Evolutionary conservation across 2,113 vertebrate species (phyloP), one percentile per base, ranked within the genome.

Genomic region (Tragelaphus buxtoni): DNA sequence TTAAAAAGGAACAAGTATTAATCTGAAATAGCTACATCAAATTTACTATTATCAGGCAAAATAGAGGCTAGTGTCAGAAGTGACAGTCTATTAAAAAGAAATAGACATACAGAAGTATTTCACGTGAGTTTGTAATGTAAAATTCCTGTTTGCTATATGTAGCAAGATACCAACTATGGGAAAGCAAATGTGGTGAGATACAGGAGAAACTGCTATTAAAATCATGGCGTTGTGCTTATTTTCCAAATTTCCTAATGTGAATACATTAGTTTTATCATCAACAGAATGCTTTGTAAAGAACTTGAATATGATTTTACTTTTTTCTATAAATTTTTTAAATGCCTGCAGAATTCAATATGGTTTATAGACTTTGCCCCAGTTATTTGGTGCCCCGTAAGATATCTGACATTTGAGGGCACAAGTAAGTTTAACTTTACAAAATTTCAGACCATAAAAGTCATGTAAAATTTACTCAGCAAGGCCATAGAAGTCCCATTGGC

Each of bases 361-460:
- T 97, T 98, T 72, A 93, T 56, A 90, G 56, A 96, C 94, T 60
- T 95, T 91, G 12, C 82, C 56, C 11, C 85, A 96, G 94, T 97
- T 98, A 96, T 96, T 98, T 97, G 93, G 65, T 96, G 53, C 91
- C 97, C 90, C 95, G 95, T 96, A 97, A 98, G 98, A 97, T 97
- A 97, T 97, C 80, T 96, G 98, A 97, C 53, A 88, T 97, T 96
- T 97, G 0, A 0, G 69, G 63, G 76, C 84, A 98, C 96, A 98
- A 98, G 95, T 98, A 97, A 98, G 87, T 98, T 98, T 98, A 98
- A 92, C 94, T 98, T 98, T 98, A 97, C 77, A 96, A 88, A 98
- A 98, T 97, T 98, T 98, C 77, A 96, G 94, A 98, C 91, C 87
- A 95, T 96, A 98, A 98, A 98, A 97, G 94, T 97, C 96, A 98